Evolutionary conservation across 1,140 invertebrate genomes (phyloP), one percentile per base, ranked within the genome.

Genomic region (Drosophila sturtevanti): DNA sequence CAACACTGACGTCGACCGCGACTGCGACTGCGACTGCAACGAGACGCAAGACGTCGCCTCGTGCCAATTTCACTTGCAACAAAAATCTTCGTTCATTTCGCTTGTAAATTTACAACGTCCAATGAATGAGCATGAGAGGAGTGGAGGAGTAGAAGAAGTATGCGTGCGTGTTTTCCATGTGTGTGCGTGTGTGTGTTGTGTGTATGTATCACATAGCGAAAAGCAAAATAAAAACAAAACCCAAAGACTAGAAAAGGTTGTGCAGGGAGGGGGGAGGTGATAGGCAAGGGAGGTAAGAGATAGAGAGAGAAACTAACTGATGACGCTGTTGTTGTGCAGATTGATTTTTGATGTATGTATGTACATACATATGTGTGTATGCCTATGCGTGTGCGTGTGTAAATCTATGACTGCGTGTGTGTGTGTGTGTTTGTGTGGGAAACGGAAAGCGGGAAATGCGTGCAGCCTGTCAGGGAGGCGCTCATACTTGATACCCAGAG

Each of bases 171-270:
- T 65, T 60, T 68, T 58, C 68, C 52, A 48, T 67, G 22, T 22
- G 22, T 48, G 16, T 58, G 59, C 63, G 38, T 60, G 34, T 67
- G 68, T 80, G 65, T 31, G n/a, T n/a, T 74, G 78, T 41, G 72
- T 69, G 78, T 82, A 82, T 87, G 82, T 71, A 72, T 56, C 54
- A 27, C 31, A 24, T 86, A 87, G 72, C 82, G 82, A 87, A 87
- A 79, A 72, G 61, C 84, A 72, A 87, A 87, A 89, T 89, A 87
- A 87, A 87, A 87, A 89, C 84, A 89, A 89, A 87, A 87, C 64
- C 66, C 68, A 64, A 81, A 67, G 73, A 72, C 77, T 86, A 87
- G 75, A 87, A 86, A 6, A 31, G n/a, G n/a, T n/a, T n/a, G n/a
- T n/a, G n/a, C 70, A 75, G 77, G 80, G 61, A 35, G 41, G 12